These are phyloP conservation scores for Muscicapa striata DNA, from an alignment of 2,797 vertebrate species.

Conservation along the genomic window DNA sequence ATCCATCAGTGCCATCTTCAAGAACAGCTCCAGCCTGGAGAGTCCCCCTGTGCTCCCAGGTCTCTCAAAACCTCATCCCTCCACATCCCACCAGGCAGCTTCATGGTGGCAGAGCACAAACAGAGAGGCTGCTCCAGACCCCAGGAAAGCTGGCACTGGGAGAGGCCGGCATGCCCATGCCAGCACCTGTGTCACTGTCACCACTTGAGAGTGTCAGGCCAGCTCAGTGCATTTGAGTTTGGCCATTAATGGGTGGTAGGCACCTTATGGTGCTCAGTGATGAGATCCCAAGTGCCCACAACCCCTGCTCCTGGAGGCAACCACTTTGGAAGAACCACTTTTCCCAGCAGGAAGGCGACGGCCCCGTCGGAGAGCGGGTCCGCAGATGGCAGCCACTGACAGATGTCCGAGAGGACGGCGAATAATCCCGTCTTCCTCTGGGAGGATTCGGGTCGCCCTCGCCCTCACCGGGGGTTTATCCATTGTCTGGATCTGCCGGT, in stretches of 20 bases:
- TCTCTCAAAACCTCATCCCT: neutral
- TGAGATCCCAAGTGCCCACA: rapidly evolving
- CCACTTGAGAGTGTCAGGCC: rapidly evolving
- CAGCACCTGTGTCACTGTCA: neutral
- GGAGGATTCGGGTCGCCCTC: constrained; percentile 54
- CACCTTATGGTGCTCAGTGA: neutral
- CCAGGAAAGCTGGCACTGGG: neutral
- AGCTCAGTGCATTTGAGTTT: neutral
- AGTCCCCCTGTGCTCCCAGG: neutral
- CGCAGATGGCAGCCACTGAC: neutral
- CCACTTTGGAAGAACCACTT: neutral
- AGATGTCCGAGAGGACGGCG: constrained; percentile 40
- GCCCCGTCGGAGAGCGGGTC: neutral
- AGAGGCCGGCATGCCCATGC: rapidly evolving
- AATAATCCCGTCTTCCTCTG: constrained; percentile 58
- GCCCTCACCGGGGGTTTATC: constrained; percentile 42
- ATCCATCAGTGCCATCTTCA: neutral
- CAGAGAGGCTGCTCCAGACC: neutral
- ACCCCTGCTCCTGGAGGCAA: neutral
- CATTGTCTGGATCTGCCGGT: constrained; percentile 58
- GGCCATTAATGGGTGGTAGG: neutral
- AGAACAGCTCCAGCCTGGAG: neutral
- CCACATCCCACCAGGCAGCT: neutral
- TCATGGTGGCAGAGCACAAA: neutral
- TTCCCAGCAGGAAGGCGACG: neutral